A percentile compares a stretch with the other conserved stretches of the same genome.
These are phyloP conservation scores for Ephialtes manifestator DNA, from an alignment of 2,888 invertebrate genomes.

Conservation along the genomic window DNA sequence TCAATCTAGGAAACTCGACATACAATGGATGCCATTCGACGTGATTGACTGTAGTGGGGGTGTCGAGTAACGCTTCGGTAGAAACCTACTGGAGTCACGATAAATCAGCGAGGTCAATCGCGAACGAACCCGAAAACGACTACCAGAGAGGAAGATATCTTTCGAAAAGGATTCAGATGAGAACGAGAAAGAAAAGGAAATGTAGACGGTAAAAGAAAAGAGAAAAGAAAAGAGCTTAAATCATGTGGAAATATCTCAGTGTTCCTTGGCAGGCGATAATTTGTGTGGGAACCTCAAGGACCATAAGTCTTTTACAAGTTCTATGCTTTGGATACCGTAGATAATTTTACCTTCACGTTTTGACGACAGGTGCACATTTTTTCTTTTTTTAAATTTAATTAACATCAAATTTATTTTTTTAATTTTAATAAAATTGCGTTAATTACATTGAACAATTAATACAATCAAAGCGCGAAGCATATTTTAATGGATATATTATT, in stretches of 20 bases:
- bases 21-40: conserved; percentile 60
- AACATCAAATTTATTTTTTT: neutral
- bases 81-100: conserved; percentile 53
- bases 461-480: too few species aligned
- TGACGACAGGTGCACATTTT: neutral
- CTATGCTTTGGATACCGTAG: neutral
- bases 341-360: neutral
- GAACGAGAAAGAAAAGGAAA: conserved; percentile 27
- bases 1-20: conserved; percentile 63
- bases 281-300: conserved; percentile 4
- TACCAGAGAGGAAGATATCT: conserved; percentile 44
- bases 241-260: conserved; percentile 1
- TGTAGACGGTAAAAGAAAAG: conserved; percentile 4
- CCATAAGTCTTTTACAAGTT: neutral
- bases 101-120: conserved; percentile 62
- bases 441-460: too few species aligned
- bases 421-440: neutral
- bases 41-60: conserved; percentile 55
- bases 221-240: conserved; percentile 16
- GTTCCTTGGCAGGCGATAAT: neutral
- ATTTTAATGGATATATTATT: too few species aligned
- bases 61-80: conserved; percentile 55
- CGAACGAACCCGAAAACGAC: conserved; percentile 28
- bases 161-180: conserved; percentile 53
- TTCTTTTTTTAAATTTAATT: neutral